Base-by-base conservation (phyloP, 1,140 invertebrate genomes). In the Homarus americanus region DNA sequence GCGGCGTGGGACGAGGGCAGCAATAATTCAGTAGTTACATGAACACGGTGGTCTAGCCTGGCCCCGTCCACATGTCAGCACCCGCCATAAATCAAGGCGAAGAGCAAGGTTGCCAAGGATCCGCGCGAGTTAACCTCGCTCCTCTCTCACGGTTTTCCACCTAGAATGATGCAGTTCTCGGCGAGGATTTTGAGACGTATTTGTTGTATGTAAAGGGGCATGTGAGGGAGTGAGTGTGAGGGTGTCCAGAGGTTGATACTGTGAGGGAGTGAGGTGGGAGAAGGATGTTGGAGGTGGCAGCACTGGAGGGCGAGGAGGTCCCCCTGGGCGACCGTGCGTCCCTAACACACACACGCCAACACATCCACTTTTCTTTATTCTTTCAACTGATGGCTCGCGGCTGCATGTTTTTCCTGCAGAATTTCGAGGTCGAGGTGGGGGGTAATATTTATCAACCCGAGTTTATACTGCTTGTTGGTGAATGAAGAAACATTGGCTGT, bases 1-100 rank as follows among this genome's bases (percentile, higher is more conserved):
- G 34, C 85, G 58, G 75, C 49, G 34, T 28, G 85, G 85, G 85
- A 79, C 24, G 36, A 32, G 85, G 17, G 44, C 53, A 44, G 40
- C 53, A 87, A 87, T 87, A 87, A 87, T 87, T 87, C 85, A 87
- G 75, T 40, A 66, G 85, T 69, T 40, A 87, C 85, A 87, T 80
- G 85, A 87, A 79, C 85, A 79, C n/a, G 49, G 49, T 87, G 85
- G 85, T 79, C 75, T 79, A 7, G 58, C 53, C 75, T 40, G 75
- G 34, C 36, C 58, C 49, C 85, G 85, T 87, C 85, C 69, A 32
- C 85, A 58, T 87, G 85, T 87, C 85, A 80, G 53, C 49, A 66
- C 24, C 32, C 24, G 49, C 49, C 85, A 69, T 87, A 87, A 79
- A 87, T 87, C 85, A 87, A 79, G 34, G 12, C 49, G 44, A 36